These are phyloP conservation scores for Gymnoscopelus microlampas DNA, from an alignment of 2,797 vertebrate species.

Conservation along the genomic window DNA sequence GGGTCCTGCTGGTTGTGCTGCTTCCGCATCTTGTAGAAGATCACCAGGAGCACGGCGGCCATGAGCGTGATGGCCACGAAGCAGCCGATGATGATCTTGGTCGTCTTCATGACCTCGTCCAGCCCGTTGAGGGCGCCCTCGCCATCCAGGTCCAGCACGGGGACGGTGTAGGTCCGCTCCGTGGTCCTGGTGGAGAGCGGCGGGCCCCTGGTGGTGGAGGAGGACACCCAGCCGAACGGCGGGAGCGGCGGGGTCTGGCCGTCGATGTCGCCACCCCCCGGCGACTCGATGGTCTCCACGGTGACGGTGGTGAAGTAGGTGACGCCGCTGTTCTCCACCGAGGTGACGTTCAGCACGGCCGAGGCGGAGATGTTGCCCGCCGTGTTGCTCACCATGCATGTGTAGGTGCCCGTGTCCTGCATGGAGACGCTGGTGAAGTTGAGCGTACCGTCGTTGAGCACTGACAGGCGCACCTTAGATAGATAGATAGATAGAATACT, in stretches of 20 bases:
- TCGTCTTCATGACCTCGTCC: slow-evolving; percentile 99
- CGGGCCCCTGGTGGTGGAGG: slow-evolving; percentile 91
- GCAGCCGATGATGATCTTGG: slow-evolving; percentile 99
- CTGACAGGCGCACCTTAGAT: slow-evolving; percentile 86
- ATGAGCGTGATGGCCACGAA: slow-evolving; percentile 99
- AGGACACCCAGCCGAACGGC: slow-evolving; percentile 88
- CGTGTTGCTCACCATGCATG: slow-evolving; percentile 98
- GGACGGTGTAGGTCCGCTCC: slow-evolving; percentile 93
- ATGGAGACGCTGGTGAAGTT: slow-evolving; percentile 96
- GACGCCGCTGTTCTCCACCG: slow-evolving; percentile 91
- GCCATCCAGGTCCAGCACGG: slow-evolving; percentile 87
- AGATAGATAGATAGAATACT: no score
- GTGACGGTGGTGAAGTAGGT: slow-evolving; percentile 98
- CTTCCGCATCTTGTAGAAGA: slow-evolving; percentile 99
- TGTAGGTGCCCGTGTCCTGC: slow-evolving; percentile 97
- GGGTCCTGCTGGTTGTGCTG: slow-evolving; percentile 98
- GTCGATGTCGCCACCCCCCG: slow-evolving; percentile 78
- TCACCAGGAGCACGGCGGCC: slow-evolving; percentile 98
- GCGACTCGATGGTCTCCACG: slow-evolving; percentile 95
- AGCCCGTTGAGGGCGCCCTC: slow-evolving; percentile 90
- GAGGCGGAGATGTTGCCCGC: slow-evolving; percentile 98
- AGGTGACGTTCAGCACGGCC: slow-evolving; percentile 95
- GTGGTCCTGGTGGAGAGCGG: slow-evolving; percentile 92
- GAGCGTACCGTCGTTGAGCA: slow-evolving; percentile 95
- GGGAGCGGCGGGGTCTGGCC: slow-evolving; percentile 89